Base-by-base conservation (phyloP, 2,797 vertebrate species). In the Erethizon dorsatum region DNA sequence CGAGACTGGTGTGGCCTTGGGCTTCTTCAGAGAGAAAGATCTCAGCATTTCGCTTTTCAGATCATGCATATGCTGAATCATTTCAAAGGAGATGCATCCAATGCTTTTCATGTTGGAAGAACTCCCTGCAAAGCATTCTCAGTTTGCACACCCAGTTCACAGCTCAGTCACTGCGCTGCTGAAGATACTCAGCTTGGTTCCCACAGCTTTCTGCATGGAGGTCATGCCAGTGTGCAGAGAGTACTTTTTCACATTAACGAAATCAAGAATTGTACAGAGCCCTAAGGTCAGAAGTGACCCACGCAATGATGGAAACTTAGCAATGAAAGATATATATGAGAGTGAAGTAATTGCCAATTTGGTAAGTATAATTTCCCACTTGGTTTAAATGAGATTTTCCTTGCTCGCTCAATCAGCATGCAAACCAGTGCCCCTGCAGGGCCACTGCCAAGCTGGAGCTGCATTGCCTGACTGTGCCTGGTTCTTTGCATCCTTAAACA, bases 321-420 rank as follows among this genome's bases (percentile, higher is more conserved):
- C 65, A 87, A 4, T 84, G 57, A 88, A 90, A 95, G 80, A 7
- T 26, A 94, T 88, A 91, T n/a, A 86, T 97, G 92, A 0, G 33
- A 88, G 92, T 65, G 94, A 92, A 41, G 56, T 95, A 91, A 98
- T 97, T 93, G 73, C n/a, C 94, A 94, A 91, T 97, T 97, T 95
- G 96, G 79, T 84, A 88, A 87, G 84, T 97, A 63, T 97, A 96
- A 97, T 98, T 97, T 97, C 89, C 93, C 90, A 91, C 92, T 97
- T 96, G 83, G 79, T 97, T 98, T 97, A 97, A 98, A 97, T 96
- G 83, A 97, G 77, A 93, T 98, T 98, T 97, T 98, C 83, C 95
- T 6, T 33, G 13, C 37, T 97, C 11, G 12, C 3, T 93, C 88
- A 92, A 41, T 97, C 92, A 98, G 86, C 13, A 9, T 18, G 77